A percentile compares a stretch with the other conserved stretches of the same genome.
These are phyloP conservation scores for Melanotus villosus DNA, from an alignment of 2,888 invertebrate species.

Conservation along the genomic window DNA sequence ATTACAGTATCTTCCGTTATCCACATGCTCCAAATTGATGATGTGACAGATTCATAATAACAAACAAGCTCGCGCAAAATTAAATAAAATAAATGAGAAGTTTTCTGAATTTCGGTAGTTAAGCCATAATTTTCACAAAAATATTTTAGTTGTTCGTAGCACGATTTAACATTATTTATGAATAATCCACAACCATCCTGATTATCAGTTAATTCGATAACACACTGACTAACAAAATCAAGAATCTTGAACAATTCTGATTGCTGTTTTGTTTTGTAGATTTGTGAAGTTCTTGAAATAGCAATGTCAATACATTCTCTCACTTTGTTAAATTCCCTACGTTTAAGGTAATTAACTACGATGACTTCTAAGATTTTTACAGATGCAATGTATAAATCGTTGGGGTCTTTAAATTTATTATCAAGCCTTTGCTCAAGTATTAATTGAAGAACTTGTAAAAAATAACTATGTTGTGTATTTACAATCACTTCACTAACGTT, in stretches of 20 bases:
- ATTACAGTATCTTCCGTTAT: slow-evolving; percentile 13
- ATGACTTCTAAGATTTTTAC: slow-evolving; percentile 22
- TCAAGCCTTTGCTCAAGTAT: no score
- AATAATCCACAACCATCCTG: not conserved
- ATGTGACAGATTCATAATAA: not conserved
- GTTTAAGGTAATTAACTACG: slow-evolving; percentile 7
- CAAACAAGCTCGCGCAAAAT: slow-evolving; percentile 10
- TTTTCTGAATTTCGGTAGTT: not conserved
- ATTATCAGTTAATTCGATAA: not conserved
- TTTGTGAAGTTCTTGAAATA: not conserved
- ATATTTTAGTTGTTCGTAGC: slow-evolving; percentile 1
- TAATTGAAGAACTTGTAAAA: no score
- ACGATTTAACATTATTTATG: slow-evolving; percentile 13
- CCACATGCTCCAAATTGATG: not conserved
- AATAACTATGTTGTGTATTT: no score
- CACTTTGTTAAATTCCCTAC: slow-evolving; percentile 21
- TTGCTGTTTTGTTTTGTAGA: not conserved
- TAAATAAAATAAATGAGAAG: not conserved
- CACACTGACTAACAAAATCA: not conserved
- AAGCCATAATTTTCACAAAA: not conserved
- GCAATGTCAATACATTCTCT: slow-evolving; percentile 2
- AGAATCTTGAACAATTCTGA: slow-evolving; percentile 6
- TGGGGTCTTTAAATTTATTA: no score
- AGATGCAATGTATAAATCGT: no score
- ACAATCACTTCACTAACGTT: no score